phyloP scores from a whole-genome alignment of 2,797 vertebrate species.

The Masticophis lateralis region DNA sequence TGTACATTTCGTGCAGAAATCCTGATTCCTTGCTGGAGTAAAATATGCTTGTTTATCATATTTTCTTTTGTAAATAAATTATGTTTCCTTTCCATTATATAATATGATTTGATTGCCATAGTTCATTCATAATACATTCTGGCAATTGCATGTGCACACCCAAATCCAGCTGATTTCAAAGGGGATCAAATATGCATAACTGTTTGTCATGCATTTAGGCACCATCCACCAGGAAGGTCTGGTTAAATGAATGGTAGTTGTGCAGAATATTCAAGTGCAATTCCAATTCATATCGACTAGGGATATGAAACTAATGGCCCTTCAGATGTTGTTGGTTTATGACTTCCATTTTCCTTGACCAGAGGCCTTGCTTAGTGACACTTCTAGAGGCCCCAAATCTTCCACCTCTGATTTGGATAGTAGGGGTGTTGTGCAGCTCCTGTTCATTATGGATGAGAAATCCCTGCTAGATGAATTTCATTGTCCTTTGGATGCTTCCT shows the following conservation, averaged over 20 bases:
- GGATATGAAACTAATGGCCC: not conserved
- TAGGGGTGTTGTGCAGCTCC: not conserved
- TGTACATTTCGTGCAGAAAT: not conserved
- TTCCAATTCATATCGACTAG: not conserved
- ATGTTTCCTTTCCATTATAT: rapidly evolving
- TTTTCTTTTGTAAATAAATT: constrained; percentile 24
- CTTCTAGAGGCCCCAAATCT: not conserved
- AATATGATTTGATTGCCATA: not conserved
- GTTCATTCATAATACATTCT: not conserved
- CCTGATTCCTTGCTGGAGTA: not conserved
- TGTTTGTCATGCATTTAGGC: not conserved
- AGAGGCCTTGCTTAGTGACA: not conserved
- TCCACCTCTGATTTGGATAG: not conserved
- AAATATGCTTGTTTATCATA: constrained; percentile 9
- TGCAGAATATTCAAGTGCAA: not conserved
- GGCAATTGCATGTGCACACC: not conserved
- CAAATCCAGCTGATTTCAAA: not conserved
- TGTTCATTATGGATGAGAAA: not conserved
- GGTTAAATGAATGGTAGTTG: not conserved
- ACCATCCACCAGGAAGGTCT: not conserved
- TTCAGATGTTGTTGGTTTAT: not conserved
- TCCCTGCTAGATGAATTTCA: not conserved
- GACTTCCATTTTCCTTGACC: not conserved
- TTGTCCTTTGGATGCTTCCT: not conserved
- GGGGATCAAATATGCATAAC: not conserved